Evolutionary conservation across 2,113 vertebrate species (phyloP), one percentile per base, ranked within the genome.

Genomic region (Dicaeum eximium): DNA sequence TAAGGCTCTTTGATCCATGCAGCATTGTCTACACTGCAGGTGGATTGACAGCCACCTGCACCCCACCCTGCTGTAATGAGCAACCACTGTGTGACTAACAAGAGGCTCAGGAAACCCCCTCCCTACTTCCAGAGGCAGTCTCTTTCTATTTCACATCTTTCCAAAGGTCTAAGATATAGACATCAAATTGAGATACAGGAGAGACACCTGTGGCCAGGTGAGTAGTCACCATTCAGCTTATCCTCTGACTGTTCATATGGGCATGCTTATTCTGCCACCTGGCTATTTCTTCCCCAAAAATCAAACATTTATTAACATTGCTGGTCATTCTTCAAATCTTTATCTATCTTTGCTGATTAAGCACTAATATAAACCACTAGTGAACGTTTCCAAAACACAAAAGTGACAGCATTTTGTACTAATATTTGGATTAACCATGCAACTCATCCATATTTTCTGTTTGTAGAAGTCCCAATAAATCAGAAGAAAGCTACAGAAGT

Each of bases 401-500:
- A 69, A 22, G 9, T 20, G 11, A 25, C 67, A 86, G 69, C 30
- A n/a, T 50, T 90, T 77, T 42, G 42, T 50, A 77, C 42, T 70
- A 77, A 56, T 77, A 83, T 90, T 56, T 64, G 35, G 56, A 70
- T 77, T 62, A 90, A 48, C 50, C 33, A 44, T 6, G 45, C 77
- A 88, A 78, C 25, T 50, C 50, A n/a, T 48, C 75, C 25, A 20
- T 44, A 74, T 67, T 84, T 88, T 78, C 35, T 80, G 60, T 88
- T 88, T 86, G 80, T 47, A 57, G 35, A 61, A 83, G 81, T 80
- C 79, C 82, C 64, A 94, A 45, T 71, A 94, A 93, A 97, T 87
- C 88, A 88, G 89, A 94, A 83, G 48, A 65, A 96, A 93, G 42
- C 79, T 74, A 81, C 42, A 64, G 87, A 95, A 93, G 91, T 75